These are phyloP conservation scores for Styela clava DNA, from an alignment of 23 tunicate species.

Conservation along the genomic window DNA sequence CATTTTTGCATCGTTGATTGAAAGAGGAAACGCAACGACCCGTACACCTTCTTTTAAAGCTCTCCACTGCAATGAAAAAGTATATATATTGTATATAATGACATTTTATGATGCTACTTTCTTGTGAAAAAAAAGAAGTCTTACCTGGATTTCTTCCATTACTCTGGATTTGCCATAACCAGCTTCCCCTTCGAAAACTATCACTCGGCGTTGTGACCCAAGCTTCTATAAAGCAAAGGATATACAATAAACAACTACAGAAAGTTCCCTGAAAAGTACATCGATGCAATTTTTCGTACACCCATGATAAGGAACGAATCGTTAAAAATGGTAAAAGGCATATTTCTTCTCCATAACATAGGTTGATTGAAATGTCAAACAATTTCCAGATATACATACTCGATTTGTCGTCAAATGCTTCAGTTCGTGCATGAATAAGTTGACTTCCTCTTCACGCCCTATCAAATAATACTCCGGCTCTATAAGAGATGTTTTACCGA, in stretches of 20 bases:
- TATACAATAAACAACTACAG: too few relatives aligned
- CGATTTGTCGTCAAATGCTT: slow-evolving; percentile 15
- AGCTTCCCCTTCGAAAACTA: slow-evolving; percentile 80
- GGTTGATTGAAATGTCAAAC: too few relatives aligned
- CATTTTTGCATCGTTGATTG: slow-evolving; percentile 60
- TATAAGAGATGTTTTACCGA: slow-evolving; percentile 22
- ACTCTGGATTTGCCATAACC: slow-evolving; percentile 85
- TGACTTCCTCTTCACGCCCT: slow-evolving; percentile 56
- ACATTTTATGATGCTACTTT: too few relatives aligned
- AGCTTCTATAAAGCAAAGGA: neutral
- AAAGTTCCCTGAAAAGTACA: too few relatives aligned
- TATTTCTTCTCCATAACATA: too few relatives aligned
- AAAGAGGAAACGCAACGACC: slow-evolving; percentile 60
- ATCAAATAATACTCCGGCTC: slow-evolving; percentile 75
- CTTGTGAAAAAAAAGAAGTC: too few relatives aligned
- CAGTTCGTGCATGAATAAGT: slow-evolving; percentile 52
- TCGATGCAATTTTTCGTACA: neutral
- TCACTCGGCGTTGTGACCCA: slow-evolving; percentile 11
- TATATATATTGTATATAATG: too few relatives aligned
- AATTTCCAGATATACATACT: slow-evolving; percentile 34
- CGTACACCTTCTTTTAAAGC: slow-evolving; percentile 42
- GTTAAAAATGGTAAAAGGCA: slow-evolving; percentile 1
- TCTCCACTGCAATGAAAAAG: slow-evolving; percentile 88
- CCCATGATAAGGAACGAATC: neutral
- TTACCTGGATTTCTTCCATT: slow-evolving; percentile 78